Evolutionary conservation across 2,113 vertebrate genomes (phyloP).

Genomic region (Garra rufa): DNA sequence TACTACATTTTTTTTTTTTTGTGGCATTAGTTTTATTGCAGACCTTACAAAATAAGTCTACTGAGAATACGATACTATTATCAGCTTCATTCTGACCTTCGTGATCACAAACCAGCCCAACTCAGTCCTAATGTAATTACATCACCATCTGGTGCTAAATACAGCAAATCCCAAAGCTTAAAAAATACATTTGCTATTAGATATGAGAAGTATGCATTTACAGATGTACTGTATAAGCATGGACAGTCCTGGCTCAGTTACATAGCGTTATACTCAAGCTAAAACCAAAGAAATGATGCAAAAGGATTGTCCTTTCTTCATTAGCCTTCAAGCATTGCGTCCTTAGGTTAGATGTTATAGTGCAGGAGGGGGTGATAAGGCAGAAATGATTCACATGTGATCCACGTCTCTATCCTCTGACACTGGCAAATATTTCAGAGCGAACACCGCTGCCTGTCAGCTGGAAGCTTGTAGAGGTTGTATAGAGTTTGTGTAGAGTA

Average conservation of each 20-base stretch:
- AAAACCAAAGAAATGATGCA: neutral
- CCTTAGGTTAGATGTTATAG: neutral
- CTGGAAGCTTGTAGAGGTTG: neutral
- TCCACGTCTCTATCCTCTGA: neutral
- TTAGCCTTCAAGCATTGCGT: conserved; percentile 13
- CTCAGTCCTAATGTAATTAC: neutral
- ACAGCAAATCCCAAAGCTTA: neutral
- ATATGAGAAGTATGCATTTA: conserved; percentile 16
- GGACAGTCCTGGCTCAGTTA: neutral
- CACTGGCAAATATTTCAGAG: neutral
- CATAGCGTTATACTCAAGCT: conserved; percentile 4
- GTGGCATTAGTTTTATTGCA: conserved; percentile 68
- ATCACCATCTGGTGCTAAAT: conserved; percentile 8
- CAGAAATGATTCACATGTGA: neutral
- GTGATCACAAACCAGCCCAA: neutral
- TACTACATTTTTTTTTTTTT: no score
- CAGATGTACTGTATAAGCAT: conserved; percentile 13
- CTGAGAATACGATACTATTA: neutral
- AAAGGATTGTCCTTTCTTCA: conserved; percentile 30
- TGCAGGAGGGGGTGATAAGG: neutral
- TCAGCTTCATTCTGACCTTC: conserved; percentile 11
- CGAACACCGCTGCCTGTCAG: neutral
- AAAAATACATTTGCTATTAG: conserved; percentile 11
- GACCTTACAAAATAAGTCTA: conserved; percentile 69
- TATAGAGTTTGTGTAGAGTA: neutral